Conservation (phyloP, 92 coral and sea anemone genomes). For the Scolanthus callimorphus region DNA sequence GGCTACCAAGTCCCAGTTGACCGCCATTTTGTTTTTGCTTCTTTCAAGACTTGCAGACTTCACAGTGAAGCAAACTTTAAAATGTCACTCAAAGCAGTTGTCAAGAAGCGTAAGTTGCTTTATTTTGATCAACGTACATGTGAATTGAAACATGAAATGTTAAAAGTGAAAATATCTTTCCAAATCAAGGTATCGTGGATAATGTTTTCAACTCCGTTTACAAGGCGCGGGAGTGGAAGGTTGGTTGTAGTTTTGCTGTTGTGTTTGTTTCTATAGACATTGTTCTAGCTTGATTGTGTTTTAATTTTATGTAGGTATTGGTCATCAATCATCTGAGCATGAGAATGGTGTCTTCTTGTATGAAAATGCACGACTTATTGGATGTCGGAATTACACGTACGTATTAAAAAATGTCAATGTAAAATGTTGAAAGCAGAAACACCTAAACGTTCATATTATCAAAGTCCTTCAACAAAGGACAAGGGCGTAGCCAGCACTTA, state of each 20-base stretch:
- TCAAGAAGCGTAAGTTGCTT: slow-evolving; percentile 84
- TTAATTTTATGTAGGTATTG: slow-evolving; percentile 55
- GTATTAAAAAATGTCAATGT: too few relatives aligned
- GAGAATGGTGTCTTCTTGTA: slow-evolving; percentile 85
- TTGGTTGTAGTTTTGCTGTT: slow-evolving; percentile 5
- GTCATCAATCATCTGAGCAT: slow-evolving; percentile 85
- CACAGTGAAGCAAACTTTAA: background rate
- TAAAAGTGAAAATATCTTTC: too few relatives aligned
- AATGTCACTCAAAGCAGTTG: slow-evolving; percentile 93
- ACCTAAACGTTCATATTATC: too few relatives aligned
- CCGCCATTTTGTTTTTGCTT: background rate
- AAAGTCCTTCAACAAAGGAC: too few relatives aligned
- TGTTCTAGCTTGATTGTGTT: background rate
- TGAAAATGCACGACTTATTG: slow-evolving; percentile 91
- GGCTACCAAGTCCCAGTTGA: background rate
- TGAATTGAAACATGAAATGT: too few relatives aligned
- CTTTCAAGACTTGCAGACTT: background rate
- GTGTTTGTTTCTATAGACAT: background rate
- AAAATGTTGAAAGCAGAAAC: too few relatives aligned
- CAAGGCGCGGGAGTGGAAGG: slow-evolving; percentile 83
- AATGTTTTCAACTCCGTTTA: slow-evolving; percentile 70
- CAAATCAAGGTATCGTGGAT: slow-evolving; percentile 83
- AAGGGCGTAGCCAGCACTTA: too few relatives aligned
- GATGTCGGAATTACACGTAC: slow-evolving; percentile 94
- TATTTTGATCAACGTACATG: too few relatives aligned